A percentile compares a stretch with the other conserved stretches of the same genome.
Conservation (phyloP, 2,888 invertebrate genomes). For the Clistopyga incitator region DNA sequence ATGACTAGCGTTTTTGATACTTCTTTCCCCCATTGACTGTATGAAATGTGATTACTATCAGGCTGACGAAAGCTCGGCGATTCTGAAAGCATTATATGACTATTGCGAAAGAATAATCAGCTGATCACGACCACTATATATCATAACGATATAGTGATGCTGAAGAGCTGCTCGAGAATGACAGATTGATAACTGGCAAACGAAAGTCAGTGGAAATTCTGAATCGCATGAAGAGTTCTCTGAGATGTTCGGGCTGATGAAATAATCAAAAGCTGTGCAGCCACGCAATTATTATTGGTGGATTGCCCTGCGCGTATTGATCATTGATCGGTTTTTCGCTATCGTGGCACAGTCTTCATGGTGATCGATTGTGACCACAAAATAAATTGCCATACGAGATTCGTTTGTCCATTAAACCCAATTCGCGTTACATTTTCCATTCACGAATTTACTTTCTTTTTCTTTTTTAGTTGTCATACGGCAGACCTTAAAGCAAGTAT, state of each 20-base stretch:
- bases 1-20: background rate
- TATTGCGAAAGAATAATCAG: conserved; percentile 37
- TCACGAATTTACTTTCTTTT: too few relatives aligned
- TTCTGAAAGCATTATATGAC: conserved; percentile 7
- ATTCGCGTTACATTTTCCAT: background rate
- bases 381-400: background rate
- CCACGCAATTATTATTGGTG: background rate
- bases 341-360: background rate
- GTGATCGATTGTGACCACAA: background rate
- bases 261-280: conserved; percentile 1
- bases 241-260: conserved; percentile 14
- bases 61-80: conserved; percentile 11
- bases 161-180: background rate
- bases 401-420: background rate
- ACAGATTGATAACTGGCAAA: conserved; percentile 24
- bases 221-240: background rate
- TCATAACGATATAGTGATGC: conserved; percentile 9
- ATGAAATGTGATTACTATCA: conserved; percentile 29
- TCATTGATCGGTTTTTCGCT: conserved; percentile 1
- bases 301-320: background rate
- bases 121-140: conserved; percentile 19
- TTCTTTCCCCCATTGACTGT: background rate
- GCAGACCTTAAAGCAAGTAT: background rate
- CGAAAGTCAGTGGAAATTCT: conserved; percentile 29
- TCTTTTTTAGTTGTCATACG: background rate